Evolutionary conservation across 2,113 vertebrate genomes (phyloP).

Genomic region (Cettia cetti): DNA sequence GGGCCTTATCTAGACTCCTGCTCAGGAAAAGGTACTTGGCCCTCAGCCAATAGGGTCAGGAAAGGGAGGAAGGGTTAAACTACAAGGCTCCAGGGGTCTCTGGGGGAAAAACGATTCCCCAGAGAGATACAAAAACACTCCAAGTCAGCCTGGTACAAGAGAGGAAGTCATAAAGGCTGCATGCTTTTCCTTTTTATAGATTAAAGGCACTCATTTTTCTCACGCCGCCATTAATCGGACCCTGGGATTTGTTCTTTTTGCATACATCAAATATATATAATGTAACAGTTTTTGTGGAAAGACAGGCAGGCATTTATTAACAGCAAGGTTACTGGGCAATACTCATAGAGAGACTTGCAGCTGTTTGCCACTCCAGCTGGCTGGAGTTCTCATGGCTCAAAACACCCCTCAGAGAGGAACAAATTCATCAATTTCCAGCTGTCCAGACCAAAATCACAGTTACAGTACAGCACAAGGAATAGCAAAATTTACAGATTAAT

Average conservation of each 20-base stretch:
- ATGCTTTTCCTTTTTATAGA: neutral
- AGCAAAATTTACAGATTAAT: neutral
- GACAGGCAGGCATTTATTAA: neutral
- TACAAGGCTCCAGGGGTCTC: too few species aligned
- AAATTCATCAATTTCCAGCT: constrained; percentile 3
- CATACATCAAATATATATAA: neutral
- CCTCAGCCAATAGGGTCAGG: too few species aligned
- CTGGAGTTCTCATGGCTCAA: neutral
- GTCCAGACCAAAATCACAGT: neutral
- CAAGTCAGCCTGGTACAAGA: neutral
- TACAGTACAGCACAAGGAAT: neutral
- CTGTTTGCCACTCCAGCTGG: neutral
- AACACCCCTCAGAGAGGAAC: neutral
- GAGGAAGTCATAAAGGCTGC: neutral
- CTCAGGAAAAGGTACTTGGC: too few species aligned
- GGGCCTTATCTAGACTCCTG: too few species aligned
- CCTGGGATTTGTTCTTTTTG: neutral
- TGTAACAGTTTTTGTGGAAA: neutral
- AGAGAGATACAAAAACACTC: too few species aligned
- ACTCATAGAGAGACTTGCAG: neutral
- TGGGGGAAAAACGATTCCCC: too few species aligned
- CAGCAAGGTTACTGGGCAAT: neutral
- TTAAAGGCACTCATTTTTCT: neutral
- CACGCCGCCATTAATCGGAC: constrained; percentile 13
- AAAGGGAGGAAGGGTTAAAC: too few species aligned